Percentiles rank a stretch among this genome's conserved stretches.
phyloP scores from a whole-genome alignment of 2,113 vertebrate genomes.

The Hemiscyllium ocellatum region DNA sequence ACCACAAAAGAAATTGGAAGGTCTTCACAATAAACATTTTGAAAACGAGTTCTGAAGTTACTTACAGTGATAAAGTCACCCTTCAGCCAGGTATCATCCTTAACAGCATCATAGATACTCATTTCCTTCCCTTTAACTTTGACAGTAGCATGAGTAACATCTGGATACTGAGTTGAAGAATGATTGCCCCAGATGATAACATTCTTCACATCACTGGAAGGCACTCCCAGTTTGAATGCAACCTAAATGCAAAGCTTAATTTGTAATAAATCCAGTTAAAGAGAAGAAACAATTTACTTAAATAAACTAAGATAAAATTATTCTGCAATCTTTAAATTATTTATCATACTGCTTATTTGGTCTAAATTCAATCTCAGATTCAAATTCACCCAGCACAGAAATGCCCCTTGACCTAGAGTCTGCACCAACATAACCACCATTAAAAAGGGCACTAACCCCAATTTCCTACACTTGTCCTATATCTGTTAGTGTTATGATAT shows the following conservation, averaged over 20 bases:
- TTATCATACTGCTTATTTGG: neutral
- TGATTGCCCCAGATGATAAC: conserved; percentile 98
- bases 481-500: too few relatives aligned
- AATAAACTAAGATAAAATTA: conserved; percentile 32
- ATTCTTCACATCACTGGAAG: conserved; percentile 80
- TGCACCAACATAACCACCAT: too few relatives aligned
- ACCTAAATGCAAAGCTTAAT: conserved; percentile 58
- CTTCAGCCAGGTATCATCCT: conserved; percentile 84
- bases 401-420: too few relatives aligned
- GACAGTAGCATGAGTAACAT: conserved; percentile 80
- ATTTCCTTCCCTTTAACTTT: conserved; percentile 60
- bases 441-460: too few relatives aligned
- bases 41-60: neutral
- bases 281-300: neutral
- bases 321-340: neutral
- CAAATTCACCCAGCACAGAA: too few relatives aligned
- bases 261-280: neutral
- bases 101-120: conserved; percentile 74
- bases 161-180: conserved; percentile 94
- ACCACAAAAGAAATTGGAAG: neutral
- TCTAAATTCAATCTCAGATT: neutral
- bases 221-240: conserved; percentile 76
- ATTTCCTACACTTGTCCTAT: too few relatives aligned
- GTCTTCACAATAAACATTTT: neutral
- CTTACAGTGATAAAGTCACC: conserved; percentile 87